phyloP scores from a whole-genome alignment of 2,797 vertebrate species.

The Sebastes aleutianus region DNA sequence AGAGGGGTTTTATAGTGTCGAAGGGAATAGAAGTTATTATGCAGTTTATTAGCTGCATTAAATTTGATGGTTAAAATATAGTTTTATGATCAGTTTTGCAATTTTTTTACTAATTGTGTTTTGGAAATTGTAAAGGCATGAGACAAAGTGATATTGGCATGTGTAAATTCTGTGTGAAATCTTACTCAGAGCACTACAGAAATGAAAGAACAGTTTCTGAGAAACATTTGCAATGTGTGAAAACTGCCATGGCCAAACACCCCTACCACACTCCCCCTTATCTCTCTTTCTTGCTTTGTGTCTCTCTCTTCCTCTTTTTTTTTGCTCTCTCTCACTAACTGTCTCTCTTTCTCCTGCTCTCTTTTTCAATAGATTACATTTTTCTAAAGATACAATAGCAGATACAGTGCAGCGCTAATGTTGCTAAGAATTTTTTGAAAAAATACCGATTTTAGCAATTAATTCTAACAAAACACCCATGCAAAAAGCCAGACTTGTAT shows the following conservation, averaged over 20 bases:
- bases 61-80: conserved; percentile 53
- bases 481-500: conserved; percentile 23
- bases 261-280: not conserved
- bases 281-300: not conserved
- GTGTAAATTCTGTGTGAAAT: not conserved
- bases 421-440: not conserved
- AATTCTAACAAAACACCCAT: conserved; percentile 25
- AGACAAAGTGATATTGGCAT: not conserved
- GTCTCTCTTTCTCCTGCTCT: not conserved
- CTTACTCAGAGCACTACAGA: not conserved
- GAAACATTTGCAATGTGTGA: conserved; percentile 73
- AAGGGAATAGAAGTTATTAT: conserved; percentile 31
- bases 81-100: conserved; percentile 45
- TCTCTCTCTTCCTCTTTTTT: not conserved
- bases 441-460: conserved; percentile 15
- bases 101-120: conserved; percentile 29
- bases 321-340: not conserved
- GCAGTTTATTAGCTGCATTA: conserved; percentile 49
- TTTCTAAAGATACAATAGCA: conserved; percentile 24
- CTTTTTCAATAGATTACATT: conserved; percentile 23
- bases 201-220: conserved; percentile 41
- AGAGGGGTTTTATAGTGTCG: conserved; percentile 30
- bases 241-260: conserved; percentile 18
- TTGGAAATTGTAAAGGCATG: not conserved
- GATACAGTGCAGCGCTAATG: not conserved